Evolutionary conservation across 2,113 vertebrate species (phyloP).

Genomic region (Manacus vitellinus): DNA sequence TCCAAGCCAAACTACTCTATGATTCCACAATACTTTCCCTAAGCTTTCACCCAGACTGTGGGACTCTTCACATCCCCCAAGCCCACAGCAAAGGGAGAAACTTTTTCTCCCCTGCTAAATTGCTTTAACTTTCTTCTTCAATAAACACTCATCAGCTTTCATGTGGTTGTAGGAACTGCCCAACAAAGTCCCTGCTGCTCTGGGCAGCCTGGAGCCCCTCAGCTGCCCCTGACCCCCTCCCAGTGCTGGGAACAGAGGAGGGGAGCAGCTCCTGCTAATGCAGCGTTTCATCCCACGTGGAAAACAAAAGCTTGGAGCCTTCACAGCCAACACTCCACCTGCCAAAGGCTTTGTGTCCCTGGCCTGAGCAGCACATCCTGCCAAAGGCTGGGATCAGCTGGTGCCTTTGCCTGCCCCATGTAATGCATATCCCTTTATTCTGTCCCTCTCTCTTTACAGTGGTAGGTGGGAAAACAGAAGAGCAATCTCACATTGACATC

Average conservation of each 20-base stretch:
- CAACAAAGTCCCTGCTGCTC: background rate
- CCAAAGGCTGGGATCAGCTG: background rate
- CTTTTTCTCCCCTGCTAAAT: background rate
- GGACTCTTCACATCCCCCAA: background rate
- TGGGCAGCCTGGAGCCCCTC: background rate
- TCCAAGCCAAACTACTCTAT: background rate
- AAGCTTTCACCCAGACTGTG: background rate
- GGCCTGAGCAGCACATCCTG: background rate
- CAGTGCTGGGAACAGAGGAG: accelerated
- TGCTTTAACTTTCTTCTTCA: background rate
- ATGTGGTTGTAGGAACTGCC: background rate
- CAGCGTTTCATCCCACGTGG: accelerated
- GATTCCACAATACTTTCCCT: background rate
- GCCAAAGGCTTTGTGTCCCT: background rate
- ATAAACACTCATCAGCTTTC: background rate
- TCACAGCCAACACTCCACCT: background rate
- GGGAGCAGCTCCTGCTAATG: background rate
- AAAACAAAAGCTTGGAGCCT: background rate
- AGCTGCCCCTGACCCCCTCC: background rate
- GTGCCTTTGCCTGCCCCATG: background rate
- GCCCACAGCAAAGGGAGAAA: background rate
- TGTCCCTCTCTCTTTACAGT: background rate
- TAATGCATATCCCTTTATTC: background rate
- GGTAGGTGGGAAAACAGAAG: background rate
- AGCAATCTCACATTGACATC: background rate